Percentiles rank a stretch among this genome's conserved stretches.
Conservation (phyloP, 2,797 vertebrate species). For the Pristis pectinata region DNA sequence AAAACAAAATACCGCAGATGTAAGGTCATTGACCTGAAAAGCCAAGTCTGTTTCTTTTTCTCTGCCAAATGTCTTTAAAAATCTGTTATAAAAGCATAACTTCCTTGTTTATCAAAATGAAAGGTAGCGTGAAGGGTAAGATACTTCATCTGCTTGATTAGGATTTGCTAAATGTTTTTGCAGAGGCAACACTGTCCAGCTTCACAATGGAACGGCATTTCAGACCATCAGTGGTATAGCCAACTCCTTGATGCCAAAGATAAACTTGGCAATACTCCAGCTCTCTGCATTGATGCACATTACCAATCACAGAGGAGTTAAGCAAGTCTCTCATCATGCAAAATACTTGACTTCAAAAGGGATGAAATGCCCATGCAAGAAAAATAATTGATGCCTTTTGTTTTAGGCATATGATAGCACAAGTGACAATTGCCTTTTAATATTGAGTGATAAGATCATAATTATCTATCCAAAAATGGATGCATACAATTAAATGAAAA, state of each 20-base stretch:
- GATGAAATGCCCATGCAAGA: not conserved
- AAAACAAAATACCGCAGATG: constrained; percentile 9
- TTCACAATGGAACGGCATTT: not conserved
- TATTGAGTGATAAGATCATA: not conserved
- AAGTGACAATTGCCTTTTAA: not conserved
- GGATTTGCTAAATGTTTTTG: not conserved
- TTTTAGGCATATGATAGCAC: not conserved
- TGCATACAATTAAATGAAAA: not conserved
- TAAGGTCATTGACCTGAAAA: not conserved
- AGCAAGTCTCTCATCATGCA: too few species aligned
- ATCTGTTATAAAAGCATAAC: not conserved
- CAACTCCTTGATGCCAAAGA: not conserved
- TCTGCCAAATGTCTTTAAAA: not conserved
- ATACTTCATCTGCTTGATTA: not conserved
- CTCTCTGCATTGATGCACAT: not conserved
- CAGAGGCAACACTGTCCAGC: not conserved
- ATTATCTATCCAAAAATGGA: not conserved
- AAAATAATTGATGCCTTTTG: not conserved
- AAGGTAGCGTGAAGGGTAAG: not conserved
- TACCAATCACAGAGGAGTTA: not conserved
- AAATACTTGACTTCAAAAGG: not conserved
- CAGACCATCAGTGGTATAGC: not conserved
- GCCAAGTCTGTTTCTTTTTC: not conserved
- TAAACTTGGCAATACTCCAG: constrained; percentile 7
- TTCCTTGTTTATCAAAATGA: not conserved